Conservation (phyloP, 2,888 invertebrate species). For the Lepidochrysops patricia region DNA sequence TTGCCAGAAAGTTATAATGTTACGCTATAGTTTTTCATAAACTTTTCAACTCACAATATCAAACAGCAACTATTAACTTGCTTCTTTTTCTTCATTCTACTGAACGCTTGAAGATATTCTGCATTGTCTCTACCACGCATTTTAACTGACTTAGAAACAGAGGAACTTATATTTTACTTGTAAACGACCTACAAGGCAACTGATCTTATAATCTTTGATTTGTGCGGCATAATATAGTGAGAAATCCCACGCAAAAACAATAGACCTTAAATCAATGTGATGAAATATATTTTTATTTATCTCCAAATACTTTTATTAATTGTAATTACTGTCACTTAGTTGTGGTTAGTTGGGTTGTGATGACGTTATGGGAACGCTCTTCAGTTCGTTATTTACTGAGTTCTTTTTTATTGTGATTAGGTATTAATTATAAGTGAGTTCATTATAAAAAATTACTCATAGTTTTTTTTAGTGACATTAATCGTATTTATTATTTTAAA, state of each 20-base stretch:
- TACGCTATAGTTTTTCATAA: too few species aligned
- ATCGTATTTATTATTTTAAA: too few species aligned
- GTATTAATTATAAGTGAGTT: too few species aligned
- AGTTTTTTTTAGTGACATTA: too few species aligned
- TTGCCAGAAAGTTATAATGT: too few species aligned
- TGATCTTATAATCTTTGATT: background rate
- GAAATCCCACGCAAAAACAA: background rate
- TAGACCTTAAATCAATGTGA: background rate
- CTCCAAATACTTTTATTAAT: background rate
- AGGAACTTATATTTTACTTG: background rate
- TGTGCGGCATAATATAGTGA: background rate
- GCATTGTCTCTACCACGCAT: constrained; percentile 1
- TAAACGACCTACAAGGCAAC: background rate
- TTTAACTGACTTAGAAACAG: background rate
- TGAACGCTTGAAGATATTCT: background rate
- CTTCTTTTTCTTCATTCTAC: constrained; percentile 5
- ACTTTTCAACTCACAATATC: background rate
- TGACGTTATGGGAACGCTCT: background rate
- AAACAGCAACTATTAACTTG: background rate
- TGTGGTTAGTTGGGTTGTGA: background rate
- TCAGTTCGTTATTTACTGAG: background rate
- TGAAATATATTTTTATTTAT: background rate
- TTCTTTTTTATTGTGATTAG: background rate
- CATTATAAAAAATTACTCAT: too few species aligned
- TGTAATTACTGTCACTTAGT: background rate